These are phyloP conservation scores for Solenopsis fugax DNA, from an alignment of 1,140 invertebrate species.

Conservation along the genomic window DNA sequence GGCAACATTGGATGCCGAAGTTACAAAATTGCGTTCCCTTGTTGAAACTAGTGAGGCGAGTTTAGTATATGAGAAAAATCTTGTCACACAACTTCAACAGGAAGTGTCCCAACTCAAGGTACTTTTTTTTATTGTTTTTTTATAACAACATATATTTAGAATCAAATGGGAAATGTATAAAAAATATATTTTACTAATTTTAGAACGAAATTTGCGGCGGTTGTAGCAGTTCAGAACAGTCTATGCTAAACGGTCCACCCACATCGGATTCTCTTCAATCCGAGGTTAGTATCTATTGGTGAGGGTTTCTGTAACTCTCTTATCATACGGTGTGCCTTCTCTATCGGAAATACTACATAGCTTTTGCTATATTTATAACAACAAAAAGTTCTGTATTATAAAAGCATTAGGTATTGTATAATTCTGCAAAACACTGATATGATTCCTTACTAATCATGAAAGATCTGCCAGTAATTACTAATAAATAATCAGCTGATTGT, in stretches of 20 bases:
- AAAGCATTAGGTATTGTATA: constrained; percentile 49
- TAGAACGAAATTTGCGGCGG: constrained; percentile 77
- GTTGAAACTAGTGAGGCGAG: constrained; percentile 73
- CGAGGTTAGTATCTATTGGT: constrained; percentile 79
- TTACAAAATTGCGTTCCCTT: constrained; percentile 75
- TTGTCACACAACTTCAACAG: constrained; percentile 77
- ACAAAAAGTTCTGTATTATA: constrained; percentile 47
- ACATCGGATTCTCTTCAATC: constrained; percentile 79
- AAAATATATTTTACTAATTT: constrained; percentile 45
- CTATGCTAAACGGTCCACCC: constrained; percentile 79
- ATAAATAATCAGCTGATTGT: constrained; percentile 36
- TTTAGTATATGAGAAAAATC: constrained; percentile 76
- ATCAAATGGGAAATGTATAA: neutral
- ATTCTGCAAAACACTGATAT: constrained; percentile 65
- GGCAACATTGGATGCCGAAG: constrained; percentile 74
- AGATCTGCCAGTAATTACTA: constrained; percentile 66
- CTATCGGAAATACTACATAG: constrained; percentile 53
- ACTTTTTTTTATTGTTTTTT: constrained; percentile 35
- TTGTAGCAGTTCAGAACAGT: constrained; percentile 80
- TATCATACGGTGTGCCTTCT: constrained; percentile 69
- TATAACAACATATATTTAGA: neutral
- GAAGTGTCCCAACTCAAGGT: constrained; percentile 82
- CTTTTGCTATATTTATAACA: constrained; percentile 66
- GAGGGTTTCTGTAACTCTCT: constrained; percentile 47
- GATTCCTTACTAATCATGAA: constrained; percentile 57